phyloP scores from a whole-genome alignment of 2,888 invertebrate species.

The Linnaemya vulpina region DNA sequence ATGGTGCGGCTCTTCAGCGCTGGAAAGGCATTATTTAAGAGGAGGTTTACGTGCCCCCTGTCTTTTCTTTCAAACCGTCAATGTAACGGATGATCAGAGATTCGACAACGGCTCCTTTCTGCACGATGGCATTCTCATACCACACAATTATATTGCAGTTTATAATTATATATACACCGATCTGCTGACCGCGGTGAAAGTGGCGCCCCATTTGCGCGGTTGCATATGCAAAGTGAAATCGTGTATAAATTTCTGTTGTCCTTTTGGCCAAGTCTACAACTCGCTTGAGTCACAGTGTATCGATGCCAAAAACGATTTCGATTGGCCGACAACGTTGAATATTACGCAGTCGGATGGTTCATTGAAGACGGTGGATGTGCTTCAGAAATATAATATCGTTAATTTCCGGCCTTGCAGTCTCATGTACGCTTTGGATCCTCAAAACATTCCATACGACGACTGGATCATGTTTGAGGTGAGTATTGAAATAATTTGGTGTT shows the following conservation, averaged over 20 bases:
- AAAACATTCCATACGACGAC: constrained; percentile 72
- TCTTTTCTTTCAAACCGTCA: constrained; percentile 80
- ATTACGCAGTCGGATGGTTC: constrained; percentile 75
- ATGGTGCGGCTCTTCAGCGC: constrained; percentile 44
- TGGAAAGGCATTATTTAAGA: constrained; percentile 73
- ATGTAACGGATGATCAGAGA: constrained; percentile 77
- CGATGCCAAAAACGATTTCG: constrained; percentile 68
- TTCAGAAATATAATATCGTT: constrained; percentile 71
- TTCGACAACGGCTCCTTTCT: constrained; percentile 79
- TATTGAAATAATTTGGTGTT: constrained; percentile 3
- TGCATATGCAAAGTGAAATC: constrained; percentile 81
- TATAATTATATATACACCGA: constrained; percentile 79
- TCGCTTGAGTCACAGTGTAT: constrained; percentile 71
- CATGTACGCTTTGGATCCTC: constrained; percentile 77
- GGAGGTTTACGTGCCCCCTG: constrained; percentile 79
- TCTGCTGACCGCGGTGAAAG: constrained; percentile 74
- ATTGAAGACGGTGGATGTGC: constrained; percentile 72
- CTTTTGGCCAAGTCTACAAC: constrained; percentile 75
- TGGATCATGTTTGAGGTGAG: constrained; percentile 77
- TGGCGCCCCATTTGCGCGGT: constrained; percentile 78
- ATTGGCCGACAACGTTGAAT: constrained; percentile 77
- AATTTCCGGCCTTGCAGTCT: constrained; percentile 66
- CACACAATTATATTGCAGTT: constrained; percentile 76
- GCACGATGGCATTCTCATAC: constrained; percentile 79
- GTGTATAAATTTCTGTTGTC: constrained; percentile 82